Conservation (phyloP, 2,888 invertebrate species). For the Eristalinus aeneus region DNA sequence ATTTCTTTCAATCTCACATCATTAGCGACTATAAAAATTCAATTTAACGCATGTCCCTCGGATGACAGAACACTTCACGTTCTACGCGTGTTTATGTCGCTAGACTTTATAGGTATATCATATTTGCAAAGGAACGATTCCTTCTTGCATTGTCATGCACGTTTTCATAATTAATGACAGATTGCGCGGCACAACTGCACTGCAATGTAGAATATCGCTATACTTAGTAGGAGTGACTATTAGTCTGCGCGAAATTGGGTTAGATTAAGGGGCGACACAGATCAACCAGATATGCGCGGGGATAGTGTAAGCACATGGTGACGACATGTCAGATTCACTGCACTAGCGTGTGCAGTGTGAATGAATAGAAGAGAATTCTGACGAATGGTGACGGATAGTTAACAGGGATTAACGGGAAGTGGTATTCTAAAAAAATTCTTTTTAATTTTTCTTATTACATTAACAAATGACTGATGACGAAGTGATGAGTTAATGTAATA, state of each 20-base stretch:
- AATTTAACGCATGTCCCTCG: conserved; percentile 46
- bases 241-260: conserved; percentile 57
- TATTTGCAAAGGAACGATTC: conserved; percentile 13
- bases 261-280: conserved; percentile 70
- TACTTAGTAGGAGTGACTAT: conserved; percentile 10
- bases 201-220: conserved; percentile 35
- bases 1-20: conserved; percentile 12
- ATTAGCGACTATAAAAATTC: conserved; percentile 60
- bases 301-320: conserved; percentile 18
- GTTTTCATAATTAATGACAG: conserved; percentile 52
- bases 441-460: neutral
- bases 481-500: neutral
- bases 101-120: neutral
- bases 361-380: conserved; percentile 42
- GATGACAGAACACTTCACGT: neutral
- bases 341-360: conserved; percentile 14
- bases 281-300: conserved; percentile 31
- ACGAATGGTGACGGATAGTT: conserved; percentile 33
- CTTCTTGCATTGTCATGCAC: conserved; percentile 41
- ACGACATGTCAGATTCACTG: conserved; percentile 33
- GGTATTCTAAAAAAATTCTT: neutral
- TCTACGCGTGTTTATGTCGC: neutral
- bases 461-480: neutral
- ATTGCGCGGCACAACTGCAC: conserved; percentile 20
- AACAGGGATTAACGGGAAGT: neutral